Evolutionary conservation across 2,888 invertebrate genomes (phyloP).

Genomic region (Andrena hattorfiana): DNA sequence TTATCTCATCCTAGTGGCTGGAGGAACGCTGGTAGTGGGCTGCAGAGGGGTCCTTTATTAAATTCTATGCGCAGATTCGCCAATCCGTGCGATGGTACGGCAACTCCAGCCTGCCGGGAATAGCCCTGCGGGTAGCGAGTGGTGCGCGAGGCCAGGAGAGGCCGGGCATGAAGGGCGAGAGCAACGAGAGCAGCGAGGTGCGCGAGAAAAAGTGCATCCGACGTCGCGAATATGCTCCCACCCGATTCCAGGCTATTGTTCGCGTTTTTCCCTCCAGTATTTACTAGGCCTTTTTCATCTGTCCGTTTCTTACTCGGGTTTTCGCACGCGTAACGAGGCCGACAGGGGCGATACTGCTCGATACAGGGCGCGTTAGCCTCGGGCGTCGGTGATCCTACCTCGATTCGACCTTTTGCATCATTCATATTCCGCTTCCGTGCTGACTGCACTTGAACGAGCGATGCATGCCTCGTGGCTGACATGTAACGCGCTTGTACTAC

Average conservation of each 20-base stretch:
- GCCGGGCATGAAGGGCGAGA: neutral
- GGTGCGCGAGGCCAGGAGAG: slow-evolving; percentile 15
- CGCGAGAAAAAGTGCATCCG: slow-evolving; percentile 49
- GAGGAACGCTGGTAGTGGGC: slow-evolving; percentile 16
- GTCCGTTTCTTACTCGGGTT: slow-evolving; percentile 16
- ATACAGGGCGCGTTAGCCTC: slow-evolving; percentile 8
- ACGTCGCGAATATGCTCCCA: slow-evolving; percentile 37
- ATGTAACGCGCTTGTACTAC: neutral
- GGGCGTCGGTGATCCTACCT: neutral
- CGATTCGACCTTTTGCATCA: slow-evolving; percentile 25
- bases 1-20: slow-evolving; percentile 31
- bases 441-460: slow-evolving; percentile 1
- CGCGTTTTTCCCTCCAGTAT: slow-evolving; percentile 39
- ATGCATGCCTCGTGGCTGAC: neutral
- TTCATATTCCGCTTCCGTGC: slow-evolving; percentile 9
- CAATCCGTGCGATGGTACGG: slow-evolving; percentile 35
- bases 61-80: slow-evolving; percentile 55
- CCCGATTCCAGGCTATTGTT: slow-evolving; percentile 59
- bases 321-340: slow-evolving; percentile 45
- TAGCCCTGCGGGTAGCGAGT: slow-evolving; percentile 2
- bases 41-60: slow-evolving; percentile 50
- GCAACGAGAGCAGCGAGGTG: slow-evolving; percentile 14
- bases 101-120: slow-evolving; percentile 30
- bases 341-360: slow-evolving; percentile 28
- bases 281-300: slow-evolving; percentile 26